Conservation (phyloP, 2,113 vertebrate species). For the Ciconia stormi region DNA sequence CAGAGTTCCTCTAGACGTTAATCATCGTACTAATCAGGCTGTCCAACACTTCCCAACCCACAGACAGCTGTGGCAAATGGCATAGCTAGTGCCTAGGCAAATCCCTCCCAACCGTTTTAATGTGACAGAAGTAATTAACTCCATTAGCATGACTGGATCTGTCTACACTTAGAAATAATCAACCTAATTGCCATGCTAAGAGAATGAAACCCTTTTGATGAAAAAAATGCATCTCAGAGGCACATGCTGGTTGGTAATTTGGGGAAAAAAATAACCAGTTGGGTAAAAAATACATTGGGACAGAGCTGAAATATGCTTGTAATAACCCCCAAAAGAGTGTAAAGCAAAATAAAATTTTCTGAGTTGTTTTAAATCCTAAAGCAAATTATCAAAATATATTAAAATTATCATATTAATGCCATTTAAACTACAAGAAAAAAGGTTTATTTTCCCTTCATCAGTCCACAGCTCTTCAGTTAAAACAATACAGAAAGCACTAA, state of each 20-base stretch:
- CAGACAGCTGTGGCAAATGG: conserved; percentile 45
- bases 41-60: not conserved
- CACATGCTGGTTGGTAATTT: not conserved
- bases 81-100: not conserved
- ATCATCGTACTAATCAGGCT: not conserved
- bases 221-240: not conserved
- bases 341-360: not conserved
- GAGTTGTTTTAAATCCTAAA: not conserved
- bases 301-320: not conserved
- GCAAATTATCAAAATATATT: not conserved
- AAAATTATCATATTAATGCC: not conserved
- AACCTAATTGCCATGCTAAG: conserved; percentile 18
- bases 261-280: not conserved
- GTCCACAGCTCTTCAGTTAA: not conserved
- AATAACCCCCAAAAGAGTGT: not conserved
- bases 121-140: conserved; percentile 18
- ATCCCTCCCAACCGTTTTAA: not conserved
- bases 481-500: not conserved
- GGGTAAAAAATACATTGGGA: not conserved
- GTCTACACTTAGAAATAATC: conserved; percentile 32
- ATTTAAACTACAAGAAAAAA: not conserved
- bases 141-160: conserved; percentile 7
- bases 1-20: not conserved
- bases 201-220: not conserved
- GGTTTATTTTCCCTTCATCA: not conserved